Evolutionary conservation across 2,888 invertebrate genomes (phyloP).

Genomic region (Parnassius orleans): DNA sequence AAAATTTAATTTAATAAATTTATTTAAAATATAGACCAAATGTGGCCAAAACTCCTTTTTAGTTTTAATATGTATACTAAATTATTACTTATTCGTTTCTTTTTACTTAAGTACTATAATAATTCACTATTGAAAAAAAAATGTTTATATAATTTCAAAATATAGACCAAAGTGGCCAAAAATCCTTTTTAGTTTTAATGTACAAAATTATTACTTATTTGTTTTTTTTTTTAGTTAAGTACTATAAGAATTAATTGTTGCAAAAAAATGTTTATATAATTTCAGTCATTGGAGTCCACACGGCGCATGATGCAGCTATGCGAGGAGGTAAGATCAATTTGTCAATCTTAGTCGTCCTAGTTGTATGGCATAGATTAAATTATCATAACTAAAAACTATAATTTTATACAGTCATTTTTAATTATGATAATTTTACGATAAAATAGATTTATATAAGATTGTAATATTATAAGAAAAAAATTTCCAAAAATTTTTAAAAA

Average conservation of each 20-base stretch:
- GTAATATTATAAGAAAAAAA: neutral
- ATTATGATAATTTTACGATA: slow-evolving; percentile 19
- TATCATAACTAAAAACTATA: slow-evolving; percentile 17
- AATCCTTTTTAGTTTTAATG: no score
- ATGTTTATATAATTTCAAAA: slow-evolving; percentile 73
- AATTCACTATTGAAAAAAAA: slow-evolving; percentile 4
- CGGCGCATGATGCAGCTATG: slow-evolving; percentile 95
- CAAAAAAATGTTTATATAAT: slow-evolving; percentile 46
- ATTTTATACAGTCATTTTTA: slow-evolving; percentile 27
- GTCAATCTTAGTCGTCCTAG: slow-evolving; percentile 19
- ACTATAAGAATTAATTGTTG: neutral
- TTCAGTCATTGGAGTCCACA: slow-evolving; percentile 95
- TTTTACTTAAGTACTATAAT: neutral
- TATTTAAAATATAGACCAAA: no score
- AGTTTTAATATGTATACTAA: no score
- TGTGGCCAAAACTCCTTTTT: no score
- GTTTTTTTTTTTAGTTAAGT: no score
- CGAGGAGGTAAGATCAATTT: slow-evolving; percentile 88
- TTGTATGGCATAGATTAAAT: slow-evolving; percentile 6
- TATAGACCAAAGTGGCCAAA: no score
- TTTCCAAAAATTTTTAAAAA: neutral
- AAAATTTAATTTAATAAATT: no score
- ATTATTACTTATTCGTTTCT: no score
- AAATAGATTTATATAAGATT: neutral
- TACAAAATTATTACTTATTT: no score